Evolutionary conservation across 2,797 vertebrate species (phyloP).

Genomic region (Okamejei kenojei): DNA sequence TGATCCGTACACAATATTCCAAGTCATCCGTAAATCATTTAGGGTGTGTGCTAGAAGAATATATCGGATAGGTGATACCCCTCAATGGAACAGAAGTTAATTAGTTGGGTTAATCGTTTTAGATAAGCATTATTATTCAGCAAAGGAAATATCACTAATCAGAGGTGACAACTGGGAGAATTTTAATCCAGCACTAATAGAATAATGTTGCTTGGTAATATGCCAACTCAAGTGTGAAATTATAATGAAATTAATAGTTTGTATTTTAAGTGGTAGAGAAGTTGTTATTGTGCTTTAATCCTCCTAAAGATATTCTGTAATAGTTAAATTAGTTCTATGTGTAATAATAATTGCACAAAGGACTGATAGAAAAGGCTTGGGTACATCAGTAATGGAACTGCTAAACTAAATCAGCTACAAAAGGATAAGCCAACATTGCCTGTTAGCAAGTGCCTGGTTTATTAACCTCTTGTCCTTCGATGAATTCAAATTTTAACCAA

Average conservation of each 20-base stretch:
- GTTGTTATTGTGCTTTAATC: background rate
- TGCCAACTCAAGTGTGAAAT: slow-evolving; percentile 7
- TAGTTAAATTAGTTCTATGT: background rate
- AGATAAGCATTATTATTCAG: background rate
- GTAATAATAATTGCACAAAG: background rate
- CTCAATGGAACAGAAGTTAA: background rate
- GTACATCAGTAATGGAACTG: background rate
- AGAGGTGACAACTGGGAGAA: background rate
- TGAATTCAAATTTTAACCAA: slow-evolving; percentile 18
- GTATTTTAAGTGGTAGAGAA: background rate
- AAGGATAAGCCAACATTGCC: background rate
- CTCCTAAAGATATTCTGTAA: background rate
- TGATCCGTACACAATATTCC: background rate
- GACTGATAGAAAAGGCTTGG: background rate
- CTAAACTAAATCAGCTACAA: background rate
- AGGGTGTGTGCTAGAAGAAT: background rate
- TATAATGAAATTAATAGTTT: slow-evolving; percentile 8
- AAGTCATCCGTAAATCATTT: background rate
- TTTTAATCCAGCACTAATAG: slow-evolving; percentile 13
- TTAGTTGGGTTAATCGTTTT: background rate
- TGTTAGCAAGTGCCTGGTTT: background rate
- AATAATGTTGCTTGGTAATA: slow-evolving; percentile 19
- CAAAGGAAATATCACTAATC: slow-evolving; percentile 23
- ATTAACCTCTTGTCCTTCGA: slow-evolving; percentile 16
- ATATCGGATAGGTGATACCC: background rate